Conservation (phyloP, 2,113 vertebrate genomes). For the Clarias batrachus region DNA sequence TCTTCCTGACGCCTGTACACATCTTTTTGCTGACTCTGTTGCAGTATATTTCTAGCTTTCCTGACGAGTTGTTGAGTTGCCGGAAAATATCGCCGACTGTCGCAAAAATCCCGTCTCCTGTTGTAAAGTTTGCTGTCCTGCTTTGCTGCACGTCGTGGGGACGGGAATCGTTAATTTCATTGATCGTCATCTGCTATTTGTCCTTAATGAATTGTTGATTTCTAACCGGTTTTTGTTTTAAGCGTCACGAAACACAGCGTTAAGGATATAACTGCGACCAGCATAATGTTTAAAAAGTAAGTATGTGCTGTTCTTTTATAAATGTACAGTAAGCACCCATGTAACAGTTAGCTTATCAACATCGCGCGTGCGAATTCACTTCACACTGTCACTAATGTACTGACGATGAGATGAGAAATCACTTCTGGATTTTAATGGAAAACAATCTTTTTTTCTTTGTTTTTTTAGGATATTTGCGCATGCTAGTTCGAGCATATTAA, state of each 20-base stretch:
- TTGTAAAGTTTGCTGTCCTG: constrained; percentile 22
- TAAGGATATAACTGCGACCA: constrained; percentile 32
- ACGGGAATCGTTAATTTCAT: constrained; percentile 32
- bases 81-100: constrained; percentile 50
- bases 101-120: constrained; percentile 45
- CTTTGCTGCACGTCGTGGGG: constrained; percentile 58
- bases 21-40: no score
- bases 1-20: no score
- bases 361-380: not conserved
- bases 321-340: not conserved
- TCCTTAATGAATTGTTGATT: constrained; percentile 8
- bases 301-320: constrained; percentile 37
- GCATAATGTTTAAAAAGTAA: constrained; percentile 80
- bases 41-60: constrained; percentile 2
- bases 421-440: not conserved
- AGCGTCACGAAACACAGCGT: constrained; percentile 3
- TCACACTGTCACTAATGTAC: not conserved
- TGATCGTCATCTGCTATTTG: constrained; percentile 20
- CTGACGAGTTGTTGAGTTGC: constrained; percentile 1
- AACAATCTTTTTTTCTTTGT: not conserved
- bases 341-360: not conserved
- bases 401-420: not conserved
- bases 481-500: not conserved
- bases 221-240: not conserved
- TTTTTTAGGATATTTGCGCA: not conserved